Evolutionary conservation across 2,888 invertebrate species (phyloP).

Genomic region (Dioctria rufipes): DNA sequence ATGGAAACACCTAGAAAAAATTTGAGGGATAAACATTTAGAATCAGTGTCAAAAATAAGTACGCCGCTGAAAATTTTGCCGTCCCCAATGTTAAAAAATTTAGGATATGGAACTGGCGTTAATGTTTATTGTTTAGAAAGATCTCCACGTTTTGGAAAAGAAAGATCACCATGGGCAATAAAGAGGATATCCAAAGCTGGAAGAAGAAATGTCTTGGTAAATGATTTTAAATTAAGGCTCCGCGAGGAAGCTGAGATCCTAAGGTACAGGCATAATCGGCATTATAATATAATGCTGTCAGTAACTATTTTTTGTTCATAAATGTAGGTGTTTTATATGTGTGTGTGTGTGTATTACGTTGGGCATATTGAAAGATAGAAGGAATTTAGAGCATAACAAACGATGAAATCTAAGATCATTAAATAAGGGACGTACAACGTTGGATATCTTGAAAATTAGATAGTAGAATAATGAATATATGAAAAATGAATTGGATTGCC

Average conservation of each 20-base stretch:
- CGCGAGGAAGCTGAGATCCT: constrained; percentile 82
- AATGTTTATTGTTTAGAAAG: constrained; percentile 83
- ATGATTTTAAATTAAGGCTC: constrained; percentile 74
- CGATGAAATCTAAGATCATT: too few species aligned
- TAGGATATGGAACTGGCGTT: constrained; percentile 87
- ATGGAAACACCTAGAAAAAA: constrained; percentile 65
- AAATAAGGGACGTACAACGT: too few species aligned
- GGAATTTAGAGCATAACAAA: too few species aligned
- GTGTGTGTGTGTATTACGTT: too few species aligned
- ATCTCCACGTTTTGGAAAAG: constrained; percentile 78
- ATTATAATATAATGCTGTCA: background rate
- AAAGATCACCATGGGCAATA: constrained; percentile 89
- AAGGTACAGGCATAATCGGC: constrained; percentile 65
- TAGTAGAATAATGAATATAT: too few species aligned
- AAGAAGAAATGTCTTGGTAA: constrained; percentile 13
- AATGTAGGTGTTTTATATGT: too few species aligned
- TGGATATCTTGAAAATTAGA: too few species aligned
- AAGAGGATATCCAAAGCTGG: constrained; percentile 77
- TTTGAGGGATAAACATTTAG: constrained; percentile 64
- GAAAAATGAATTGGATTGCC: too few species aligned
- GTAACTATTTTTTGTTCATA: background rate
- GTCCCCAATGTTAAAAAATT: constrained; percentile 80
- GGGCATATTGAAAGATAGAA: too few species aligned
- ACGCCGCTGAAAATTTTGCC: constrained; percentile 76
- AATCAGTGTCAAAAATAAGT: constrained; percentile 63